phyloP scores from a whole-genome alignment of 2,888 invertebrate genomes.

The Eupelmus urozonus region DNA sequence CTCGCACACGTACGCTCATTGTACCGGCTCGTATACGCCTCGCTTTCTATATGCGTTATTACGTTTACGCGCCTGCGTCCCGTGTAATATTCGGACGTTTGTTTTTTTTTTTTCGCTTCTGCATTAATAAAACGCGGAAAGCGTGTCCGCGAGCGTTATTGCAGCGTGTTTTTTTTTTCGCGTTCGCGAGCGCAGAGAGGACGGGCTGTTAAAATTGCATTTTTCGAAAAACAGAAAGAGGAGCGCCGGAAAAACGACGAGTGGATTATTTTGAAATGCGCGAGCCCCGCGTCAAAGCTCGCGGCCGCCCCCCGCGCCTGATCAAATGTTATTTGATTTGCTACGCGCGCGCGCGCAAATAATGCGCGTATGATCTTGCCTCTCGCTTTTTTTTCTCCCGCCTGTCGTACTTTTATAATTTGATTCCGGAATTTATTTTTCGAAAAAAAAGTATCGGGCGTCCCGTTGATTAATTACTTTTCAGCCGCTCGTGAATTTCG shows the following conservation, averaged over 20 bases:
- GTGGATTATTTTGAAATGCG: constrained; percentile 37
- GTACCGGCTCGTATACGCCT: neutral
- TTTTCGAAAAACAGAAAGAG: constrained; percentile 21
- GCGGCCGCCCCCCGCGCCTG: neutral
- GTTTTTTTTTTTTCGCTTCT: constrained; percentile 3
- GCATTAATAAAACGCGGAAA: constrained; percentile 22
- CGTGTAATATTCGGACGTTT: constrained; percentile 42
- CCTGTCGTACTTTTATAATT: constrained; percentile 11
- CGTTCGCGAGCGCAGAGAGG: constrained; percentile 1
- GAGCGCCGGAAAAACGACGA: neutral
- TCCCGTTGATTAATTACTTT: too few species aligned
- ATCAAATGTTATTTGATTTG: constrained; percentile 15
- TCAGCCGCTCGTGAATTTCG: too few species aligned
- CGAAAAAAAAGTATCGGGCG: too few species aligned
- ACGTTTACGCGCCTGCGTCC: neutral
- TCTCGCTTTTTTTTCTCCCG: neutral
- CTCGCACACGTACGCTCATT: constrained; percentile 1
- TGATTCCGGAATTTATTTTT: neutral
- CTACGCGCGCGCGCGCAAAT: neutral
- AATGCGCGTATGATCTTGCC: neutral
- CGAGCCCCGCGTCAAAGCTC: constrained; percentile 26
- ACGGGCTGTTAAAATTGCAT: constrained; percentile 40
- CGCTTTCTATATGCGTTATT: neutral
- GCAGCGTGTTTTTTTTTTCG: constrained; percentile 22
- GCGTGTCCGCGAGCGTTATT: constrained; percentile 13